These are phyloP conservation scores for Arrhopalites spinosus DNA, from an alignment of 2,888 invertebrate species.

Conservation along the genomic window DNA sequence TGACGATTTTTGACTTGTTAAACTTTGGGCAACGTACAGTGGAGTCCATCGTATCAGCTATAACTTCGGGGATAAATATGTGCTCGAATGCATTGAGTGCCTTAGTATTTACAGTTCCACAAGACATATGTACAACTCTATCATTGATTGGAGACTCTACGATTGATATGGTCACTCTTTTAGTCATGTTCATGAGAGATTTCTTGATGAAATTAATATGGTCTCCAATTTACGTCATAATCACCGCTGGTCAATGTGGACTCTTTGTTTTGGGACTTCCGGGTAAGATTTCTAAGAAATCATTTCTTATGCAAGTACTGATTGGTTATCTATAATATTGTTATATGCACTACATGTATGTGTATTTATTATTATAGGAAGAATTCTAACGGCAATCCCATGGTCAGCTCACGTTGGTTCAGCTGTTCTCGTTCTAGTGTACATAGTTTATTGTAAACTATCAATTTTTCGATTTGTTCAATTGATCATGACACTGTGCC, in stretches of 20 bases:
- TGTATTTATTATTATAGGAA: no score
- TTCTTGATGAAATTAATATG: constrained; percentile 13
- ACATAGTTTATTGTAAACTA: constrained; percentile 29
- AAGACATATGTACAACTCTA: constrained; percentile 31
- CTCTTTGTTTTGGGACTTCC: not conserved
- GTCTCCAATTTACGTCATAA: constrained; percentile 22
- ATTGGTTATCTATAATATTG: no score
- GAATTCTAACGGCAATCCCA: constrained; percentile 18
- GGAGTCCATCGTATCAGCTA: not conserved
- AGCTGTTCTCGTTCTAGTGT: constrained; percentile 9
- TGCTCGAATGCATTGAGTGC: not conserved
- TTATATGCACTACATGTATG: no score
- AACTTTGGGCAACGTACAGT: constrained; percentile 4
- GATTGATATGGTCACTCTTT: constrained; percentile 1
- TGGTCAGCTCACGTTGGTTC: constrained; percentile 35
- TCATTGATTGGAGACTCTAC: constrained; percentile 30
- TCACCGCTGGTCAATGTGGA: not conserved
- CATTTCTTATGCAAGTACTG: no score
- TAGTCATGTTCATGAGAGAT: not conserved
- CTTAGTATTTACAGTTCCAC: constrained; percentile 20
- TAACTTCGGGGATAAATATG: not conserved
- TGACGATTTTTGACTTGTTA: constrained; percentile 19
- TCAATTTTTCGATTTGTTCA: constrained; percentile 22
- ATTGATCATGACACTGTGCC: not conserved
- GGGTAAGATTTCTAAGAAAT: not conserved